phyloP scores from a whole-genome alignment of 2,113 vertebrate genomes.

The Lagopus leucura region DNA sequence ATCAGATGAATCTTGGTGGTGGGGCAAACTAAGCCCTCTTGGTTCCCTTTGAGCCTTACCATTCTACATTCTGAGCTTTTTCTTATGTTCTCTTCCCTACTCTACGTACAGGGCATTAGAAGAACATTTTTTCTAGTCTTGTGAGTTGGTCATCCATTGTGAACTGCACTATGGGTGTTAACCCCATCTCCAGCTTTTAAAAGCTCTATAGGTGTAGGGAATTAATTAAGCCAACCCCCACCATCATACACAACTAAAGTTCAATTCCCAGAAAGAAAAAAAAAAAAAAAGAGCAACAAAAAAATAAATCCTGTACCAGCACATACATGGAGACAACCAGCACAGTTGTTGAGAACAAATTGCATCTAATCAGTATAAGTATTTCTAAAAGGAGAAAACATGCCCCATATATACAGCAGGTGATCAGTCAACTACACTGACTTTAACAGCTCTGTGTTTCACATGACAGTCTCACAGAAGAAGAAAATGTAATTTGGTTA shows the following conservation, averaged over 20 bases:
- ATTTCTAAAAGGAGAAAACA: neutral
- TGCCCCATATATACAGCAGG: neutral
- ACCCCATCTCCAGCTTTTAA: neutral
- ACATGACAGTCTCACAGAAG: neutral
- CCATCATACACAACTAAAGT: neutral
- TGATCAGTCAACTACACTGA: neutral
- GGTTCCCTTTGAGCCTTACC: neutral
- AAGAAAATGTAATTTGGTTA: neutral
- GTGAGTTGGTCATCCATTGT: neutral
- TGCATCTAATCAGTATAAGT: neutral
- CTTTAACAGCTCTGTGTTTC: neutral
- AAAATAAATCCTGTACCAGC: neutral
- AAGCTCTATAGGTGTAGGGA: neutral
- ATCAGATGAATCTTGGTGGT: fast-evolving
- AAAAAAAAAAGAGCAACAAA: neutral
- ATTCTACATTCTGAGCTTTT: neutral
- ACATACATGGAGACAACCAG: neutral
- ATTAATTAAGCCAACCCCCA: neutral
- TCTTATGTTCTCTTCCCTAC: neutral
- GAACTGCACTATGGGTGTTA: neutral
- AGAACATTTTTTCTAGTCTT: neutral
- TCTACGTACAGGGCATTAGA: neutral
- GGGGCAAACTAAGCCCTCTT: neutral
- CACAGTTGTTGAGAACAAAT: neutral
- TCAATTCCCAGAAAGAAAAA: neutral